Evolutionary conservation across 2,113 vertebrate species (phyloP).

Genomic region (Crotalus viridis): DNA sequence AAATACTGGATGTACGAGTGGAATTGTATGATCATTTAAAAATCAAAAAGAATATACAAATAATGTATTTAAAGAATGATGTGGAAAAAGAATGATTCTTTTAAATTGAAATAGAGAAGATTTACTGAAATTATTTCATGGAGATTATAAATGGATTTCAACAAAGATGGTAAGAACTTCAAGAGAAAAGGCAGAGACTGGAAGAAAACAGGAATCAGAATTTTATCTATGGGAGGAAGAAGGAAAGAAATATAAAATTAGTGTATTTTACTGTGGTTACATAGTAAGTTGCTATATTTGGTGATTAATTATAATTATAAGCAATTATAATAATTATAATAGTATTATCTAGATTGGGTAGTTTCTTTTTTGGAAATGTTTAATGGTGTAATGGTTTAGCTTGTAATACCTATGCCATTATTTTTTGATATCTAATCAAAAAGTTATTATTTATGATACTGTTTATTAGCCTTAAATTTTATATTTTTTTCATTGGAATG

Average conservation of each 20-base stretch:
- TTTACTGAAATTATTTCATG: not conserved
- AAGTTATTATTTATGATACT: not conserved
- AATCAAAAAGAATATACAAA: not conserved
- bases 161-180: not conserved
- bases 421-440: not conserved
- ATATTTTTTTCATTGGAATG: not conserved
- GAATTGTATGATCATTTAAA: not conserved
- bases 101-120: not conserved
- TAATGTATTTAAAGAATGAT: not conserved
- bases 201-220: not conserved
- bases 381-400: not conserved
- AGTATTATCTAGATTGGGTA: not conserved
- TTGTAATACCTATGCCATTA: not conserved
- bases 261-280: not conserved
- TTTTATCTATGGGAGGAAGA: not conserved
- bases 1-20: not conserved
- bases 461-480: not conserved
- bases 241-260: not conserved
- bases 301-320: not conserved
- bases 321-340: not conserved
- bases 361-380: not conserved
- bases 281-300: not conserved
- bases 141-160: not conserved
- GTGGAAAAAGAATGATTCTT: not conserved
- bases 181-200: not conserved